Evolutionary conservation across 2,888 invertebrate genomes (phyloP).

Genomic region (Sinodicranocentrus sp.): DNA sequence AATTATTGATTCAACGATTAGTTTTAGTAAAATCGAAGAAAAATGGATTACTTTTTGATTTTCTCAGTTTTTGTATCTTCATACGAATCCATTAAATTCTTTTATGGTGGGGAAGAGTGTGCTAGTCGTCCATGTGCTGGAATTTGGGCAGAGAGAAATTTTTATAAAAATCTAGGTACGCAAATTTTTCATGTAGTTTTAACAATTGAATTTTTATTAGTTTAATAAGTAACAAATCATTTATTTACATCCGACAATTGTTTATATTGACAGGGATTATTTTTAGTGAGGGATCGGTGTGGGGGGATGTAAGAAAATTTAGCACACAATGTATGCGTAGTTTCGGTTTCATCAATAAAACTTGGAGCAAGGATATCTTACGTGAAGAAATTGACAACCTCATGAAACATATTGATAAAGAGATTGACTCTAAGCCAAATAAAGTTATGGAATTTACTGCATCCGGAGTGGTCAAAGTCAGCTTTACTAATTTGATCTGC

Average conservation of each 20-base stretch:
- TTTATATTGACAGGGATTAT: neutral
- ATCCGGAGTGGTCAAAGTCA: conserved; percentile 12
- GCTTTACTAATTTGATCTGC: conserved; percentile 25
- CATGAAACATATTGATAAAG: conserved; percentile 8
- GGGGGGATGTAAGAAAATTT: conserved; percentile 12
- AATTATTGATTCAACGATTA: neutral
- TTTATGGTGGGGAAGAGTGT: conserved; percentile 11
- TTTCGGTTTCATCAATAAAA: neutral
- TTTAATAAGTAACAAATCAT: neutral
- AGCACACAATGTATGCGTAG: neutral
- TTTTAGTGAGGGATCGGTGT: neutral
- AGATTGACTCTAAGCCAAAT: neutral
- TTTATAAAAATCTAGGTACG: conserved; percentile 9
- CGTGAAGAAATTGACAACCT: neutral
- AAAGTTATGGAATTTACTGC: neutral
- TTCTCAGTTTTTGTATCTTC: conserved; percentile 14
- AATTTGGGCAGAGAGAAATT: conserved; percentile 2
- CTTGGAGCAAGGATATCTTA: neutral
- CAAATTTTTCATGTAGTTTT: no score
- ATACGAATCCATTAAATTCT: neutral
- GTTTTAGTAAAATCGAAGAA: no score
- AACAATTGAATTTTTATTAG: neutral
- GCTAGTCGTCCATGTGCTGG: neutral
- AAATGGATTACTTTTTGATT: no score
- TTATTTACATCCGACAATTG: neutral